Evolutionary conservation across 1,140 invertebrate species (phyloP).

Genomic region (Trichonephila clavipes): DNA sequence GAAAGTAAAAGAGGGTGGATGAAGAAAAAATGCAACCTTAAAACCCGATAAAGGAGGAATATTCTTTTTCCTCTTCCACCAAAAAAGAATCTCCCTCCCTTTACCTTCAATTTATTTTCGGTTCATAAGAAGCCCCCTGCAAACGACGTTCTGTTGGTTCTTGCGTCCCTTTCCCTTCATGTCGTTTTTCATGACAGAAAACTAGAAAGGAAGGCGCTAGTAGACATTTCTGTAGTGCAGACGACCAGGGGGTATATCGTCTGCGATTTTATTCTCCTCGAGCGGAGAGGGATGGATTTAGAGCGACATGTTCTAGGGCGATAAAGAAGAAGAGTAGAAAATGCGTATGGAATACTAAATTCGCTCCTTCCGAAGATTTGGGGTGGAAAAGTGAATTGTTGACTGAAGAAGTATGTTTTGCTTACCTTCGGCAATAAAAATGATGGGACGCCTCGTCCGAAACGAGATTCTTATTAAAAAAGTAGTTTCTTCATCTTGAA

Average conservation of each 20-base stretch:
- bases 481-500: too few relatives aligned
- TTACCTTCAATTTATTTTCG: not conserved
- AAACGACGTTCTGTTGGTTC: not conserved
- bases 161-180: not conserved
- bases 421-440: constrained; percentile 10
- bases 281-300: constrained; percentile 21
- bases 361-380: not conserved
- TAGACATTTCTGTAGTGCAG: constrained; percentile 16
- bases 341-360: constrained; percentile 10
- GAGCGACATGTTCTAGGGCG: constrained; percentile 24
- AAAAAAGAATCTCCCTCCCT: not conserved
- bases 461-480: not conserved
- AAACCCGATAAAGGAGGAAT: constrained; percentile 27
- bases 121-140: not conserved
- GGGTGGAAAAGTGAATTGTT: not conserved
- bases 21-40: not conserved
- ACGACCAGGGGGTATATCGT: constrained; percentile 25
- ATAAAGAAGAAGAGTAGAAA: constrained; percentile 8
- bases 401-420: not conserved
- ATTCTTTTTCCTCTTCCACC: not conserved
- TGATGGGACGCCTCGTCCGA: not conserved
- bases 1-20: not conserved
- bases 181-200: not conserved
- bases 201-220: not conserved
- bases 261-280: constrained; percentile 22